A percentile compares a stretch with the other conserved stretches of the same genome.
Conservation (phyloP, 30 jellyfish, hydroid and myxozoan species). For the Mastigias papua region DNA sequence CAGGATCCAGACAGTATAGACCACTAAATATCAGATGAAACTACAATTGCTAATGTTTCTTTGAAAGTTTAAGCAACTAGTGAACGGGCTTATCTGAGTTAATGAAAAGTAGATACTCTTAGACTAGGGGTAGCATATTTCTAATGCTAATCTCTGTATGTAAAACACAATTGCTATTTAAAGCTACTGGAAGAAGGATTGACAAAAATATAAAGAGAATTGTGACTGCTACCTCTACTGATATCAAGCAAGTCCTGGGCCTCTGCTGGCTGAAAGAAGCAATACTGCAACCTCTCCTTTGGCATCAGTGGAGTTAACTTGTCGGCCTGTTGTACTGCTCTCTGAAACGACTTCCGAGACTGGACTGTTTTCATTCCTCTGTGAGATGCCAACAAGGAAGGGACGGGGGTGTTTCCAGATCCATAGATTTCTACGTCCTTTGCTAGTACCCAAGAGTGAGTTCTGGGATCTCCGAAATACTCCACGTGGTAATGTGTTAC, state of each 20-base stretch:
- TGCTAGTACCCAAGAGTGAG: constrained; percentile 77
- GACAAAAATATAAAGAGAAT: too few relatives aligned
- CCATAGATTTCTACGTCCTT: constrained; percentile 67
- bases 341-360: constrained; percentile 58
- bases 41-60: too few relatives aligned
- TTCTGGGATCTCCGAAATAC: constrained; percentile 73
- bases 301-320: constrained; percentile 11
- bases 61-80: too few relatives aligned
- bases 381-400: constrained; percentile 23
- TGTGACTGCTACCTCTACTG: background rate
- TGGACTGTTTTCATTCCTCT: constrained; percentile 18
- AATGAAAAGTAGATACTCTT: too few relatives aligned
- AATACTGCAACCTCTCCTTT: constrained; percentile 48
- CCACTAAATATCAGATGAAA: too few relatives aligned
- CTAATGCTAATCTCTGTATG: too few relatives aligned
- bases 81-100: too few relatives aligned
- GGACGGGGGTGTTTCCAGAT: constrained; percentile 69
- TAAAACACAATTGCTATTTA: too few relatives aligned
- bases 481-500: constrained; percentile 70
- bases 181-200: too few relatives aligned
- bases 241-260: background rate
- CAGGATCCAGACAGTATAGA: too few relatives aligned
- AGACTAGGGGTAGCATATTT: too few relatives aligned
- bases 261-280: constrained; percentile 26
- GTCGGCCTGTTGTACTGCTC: constrained; percentile 60